These are phyloP conservation scores for Australoheros facetus DNA, from an alignment of 2,797 vertebrate genomes.

Conservation along the genomic window DNA sequence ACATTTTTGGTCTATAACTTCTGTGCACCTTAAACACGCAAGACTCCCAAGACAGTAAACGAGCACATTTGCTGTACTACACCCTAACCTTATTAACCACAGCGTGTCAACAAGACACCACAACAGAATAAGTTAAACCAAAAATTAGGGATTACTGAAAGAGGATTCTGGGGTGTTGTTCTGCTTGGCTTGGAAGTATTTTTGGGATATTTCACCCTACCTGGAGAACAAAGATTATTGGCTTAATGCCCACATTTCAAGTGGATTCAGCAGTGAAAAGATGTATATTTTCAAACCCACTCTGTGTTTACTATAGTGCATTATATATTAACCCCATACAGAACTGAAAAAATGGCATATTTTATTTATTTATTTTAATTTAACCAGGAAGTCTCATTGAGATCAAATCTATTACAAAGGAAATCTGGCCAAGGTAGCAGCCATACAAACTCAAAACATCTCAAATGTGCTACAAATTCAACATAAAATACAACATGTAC, in stretches of 20 bases:
- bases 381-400: no score
- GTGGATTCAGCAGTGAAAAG: no score
- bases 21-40: slow-evolving; percentile 21
- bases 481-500: no score
- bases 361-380: no score
- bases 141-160: not conserved
- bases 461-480: no score
- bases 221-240: not conserved
- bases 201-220: not conserved
- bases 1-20: slow-evolving; percentile 16
- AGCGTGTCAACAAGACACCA: not conserved
- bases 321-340: not conserved
- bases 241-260: no score
- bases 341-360: no score
- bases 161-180: not conserved
- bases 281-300: no score
- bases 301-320: no score
- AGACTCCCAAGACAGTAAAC: not conserved
- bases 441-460: no score
- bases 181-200: not conserved
- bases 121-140: not conserved
- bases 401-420: no score
- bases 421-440: no score
- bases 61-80: not conserved
- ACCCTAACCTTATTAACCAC: not conserved